These are phyloP conservation scores for Drosophila carrolli DNA, from an alignment of 1,140 invertebrate genomes.

Conservation along the genomic window DNA sequence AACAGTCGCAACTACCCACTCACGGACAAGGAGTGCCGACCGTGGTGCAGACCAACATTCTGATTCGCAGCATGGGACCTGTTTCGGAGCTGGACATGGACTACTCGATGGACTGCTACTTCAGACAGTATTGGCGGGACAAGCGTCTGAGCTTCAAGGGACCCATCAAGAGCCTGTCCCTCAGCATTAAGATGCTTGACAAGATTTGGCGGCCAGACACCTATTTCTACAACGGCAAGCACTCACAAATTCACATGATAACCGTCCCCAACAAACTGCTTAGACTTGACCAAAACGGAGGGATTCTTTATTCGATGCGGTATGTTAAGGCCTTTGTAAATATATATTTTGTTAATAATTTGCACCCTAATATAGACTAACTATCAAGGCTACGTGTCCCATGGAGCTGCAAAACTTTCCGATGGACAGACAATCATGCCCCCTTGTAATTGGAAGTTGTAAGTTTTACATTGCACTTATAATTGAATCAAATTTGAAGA, in stretches of 20 bases:
- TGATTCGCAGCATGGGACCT: constrained; percentile 97
- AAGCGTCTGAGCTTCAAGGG: constrained; percentile 92
- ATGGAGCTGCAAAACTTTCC: constrained; percentile 99
- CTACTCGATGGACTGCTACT: constrained; percentile 99
- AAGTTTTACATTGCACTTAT: constrained; percentile 84
- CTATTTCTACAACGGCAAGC: constrained; percentile 96
- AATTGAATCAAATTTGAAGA: too few relatives aligned
- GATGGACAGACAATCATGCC: constrained; percentile 97
- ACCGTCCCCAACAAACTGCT: constrained; percentile 97
- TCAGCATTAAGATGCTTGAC: constrained; percentile 96
- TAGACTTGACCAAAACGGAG: constrained; percentile 94
- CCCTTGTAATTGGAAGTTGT: constrained; percentile 97
- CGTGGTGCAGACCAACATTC: constrained; percentile 95
- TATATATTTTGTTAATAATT: background rate
- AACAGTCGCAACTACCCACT: constrained; percentile 94
- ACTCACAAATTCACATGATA: constrained; percentile 97
- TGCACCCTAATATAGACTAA: constrained; percentile 89
- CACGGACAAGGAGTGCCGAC: constrained; percentile 93
- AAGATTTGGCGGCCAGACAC: constrained; percentile 98
- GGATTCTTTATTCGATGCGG: constrained; percentile 98
- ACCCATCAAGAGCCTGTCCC: constrained; percentile 91
- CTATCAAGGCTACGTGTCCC: constrained; percentile 98
- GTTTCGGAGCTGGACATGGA: constrained; percentile 98
- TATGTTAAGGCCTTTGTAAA: constrained; percentile 77
- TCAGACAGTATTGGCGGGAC: constrained; percentile 95